Base-by-base conservation (phyloP, 2,113 vertebrate genomes). In the Himantopus leucocephalus region DNA sequence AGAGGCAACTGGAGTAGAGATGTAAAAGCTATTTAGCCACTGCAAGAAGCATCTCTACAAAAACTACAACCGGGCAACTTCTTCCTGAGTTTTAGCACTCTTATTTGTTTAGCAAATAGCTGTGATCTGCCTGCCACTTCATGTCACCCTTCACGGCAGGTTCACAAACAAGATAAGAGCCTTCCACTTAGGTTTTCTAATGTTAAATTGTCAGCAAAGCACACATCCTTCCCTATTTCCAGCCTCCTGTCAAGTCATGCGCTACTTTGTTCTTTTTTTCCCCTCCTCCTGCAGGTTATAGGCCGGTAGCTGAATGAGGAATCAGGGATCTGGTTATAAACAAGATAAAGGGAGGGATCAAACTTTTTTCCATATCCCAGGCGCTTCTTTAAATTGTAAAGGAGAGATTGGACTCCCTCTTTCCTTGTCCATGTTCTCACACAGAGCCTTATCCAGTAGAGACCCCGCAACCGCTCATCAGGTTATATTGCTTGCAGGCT, bases 361-460 rank as follows among this genome's bases (percentile, higher is more conserved):
- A 32, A 32, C 1, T 22, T 26, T 62, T 74, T 59, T 26, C 48
- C 5, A 6, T 23, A 30, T 26, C 15, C 17, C 4, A 1, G 12
- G 14, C 1, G 12, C 3, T 90, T 43, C 15, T 87, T 67, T 29
- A 27, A 14, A 8, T 56, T 34, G 6, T 37, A 48, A 71, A 71
- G 35, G 30, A 52, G 70, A 59, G 18, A 3, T 8, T n/a, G 37
- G n/a, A 8, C 12, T 56, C 39, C 6, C 19, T 14, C 4, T 41
- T 55, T 58, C 39, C 10, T 2, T 1, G 10, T 3, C 39, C 0
- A 0, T 10, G 32, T 20, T 37, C 48, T 32, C 29, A 43, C 26
- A 45, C 37, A 8, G 29, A 87, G 43, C 23, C 27, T 58, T 45
- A 48, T 35, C 34, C 52, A 50, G 66, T 0, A 45, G 21, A 47